phyloP scores from a whole-genome alignment of 2,797 vertebrate genomes.

The Bucorvus abyssinicus region DNA sequence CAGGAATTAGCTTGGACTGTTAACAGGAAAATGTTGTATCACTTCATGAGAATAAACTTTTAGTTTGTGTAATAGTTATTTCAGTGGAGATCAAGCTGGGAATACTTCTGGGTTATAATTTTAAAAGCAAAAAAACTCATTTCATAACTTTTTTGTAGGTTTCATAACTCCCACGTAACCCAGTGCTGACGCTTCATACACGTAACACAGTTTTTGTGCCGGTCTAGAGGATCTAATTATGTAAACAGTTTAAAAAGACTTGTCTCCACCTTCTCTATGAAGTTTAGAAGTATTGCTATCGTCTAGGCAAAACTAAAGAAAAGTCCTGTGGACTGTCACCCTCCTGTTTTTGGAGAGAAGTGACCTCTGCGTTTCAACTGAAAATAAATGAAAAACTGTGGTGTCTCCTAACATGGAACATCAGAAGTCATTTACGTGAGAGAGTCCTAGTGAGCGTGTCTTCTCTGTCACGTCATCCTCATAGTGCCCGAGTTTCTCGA shows the following conservation, averaged over 20 bases:
- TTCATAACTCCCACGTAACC: fast-evolving
- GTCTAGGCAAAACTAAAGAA: background rate
- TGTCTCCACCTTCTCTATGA: background rate
- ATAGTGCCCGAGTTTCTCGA: background rate
- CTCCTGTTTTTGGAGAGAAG: background rate
- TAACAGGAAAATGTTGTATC: constrained; percentile 12
- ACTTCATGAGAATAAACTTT: background rate
- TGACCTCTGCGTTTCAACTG: background rate
- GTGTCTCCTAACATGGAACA: background rate
- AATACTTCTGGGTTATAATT: background rate
- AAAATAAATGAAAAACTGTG: background rate
- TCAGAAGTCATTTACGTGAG: background rate
- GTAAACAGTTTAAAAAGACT: background rate
- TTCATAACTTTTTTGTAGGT: background rate
- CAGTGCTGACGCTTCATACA: background rate
- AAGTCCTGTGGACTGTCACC: background rate
- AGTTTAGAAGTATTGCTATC: background rate
- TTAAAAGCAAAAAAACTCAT: background rate
- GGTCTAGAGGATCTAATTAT: background rate
- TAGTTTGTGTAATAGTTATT: background rate
- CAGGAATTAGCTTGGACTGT: background rate
- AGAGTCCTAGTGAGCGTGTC: background rate
- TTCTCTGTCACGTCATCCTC: background rate
- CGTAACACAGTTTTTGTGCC: background rate
- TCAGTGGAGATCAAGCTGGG: background rate